Percentiles rank a stretch among this genome's conserved stretches.
phyloP scores from a whole-genome alignment of 2,888 invertebrate genomes.

The Drosophila mimetica region DNA sequence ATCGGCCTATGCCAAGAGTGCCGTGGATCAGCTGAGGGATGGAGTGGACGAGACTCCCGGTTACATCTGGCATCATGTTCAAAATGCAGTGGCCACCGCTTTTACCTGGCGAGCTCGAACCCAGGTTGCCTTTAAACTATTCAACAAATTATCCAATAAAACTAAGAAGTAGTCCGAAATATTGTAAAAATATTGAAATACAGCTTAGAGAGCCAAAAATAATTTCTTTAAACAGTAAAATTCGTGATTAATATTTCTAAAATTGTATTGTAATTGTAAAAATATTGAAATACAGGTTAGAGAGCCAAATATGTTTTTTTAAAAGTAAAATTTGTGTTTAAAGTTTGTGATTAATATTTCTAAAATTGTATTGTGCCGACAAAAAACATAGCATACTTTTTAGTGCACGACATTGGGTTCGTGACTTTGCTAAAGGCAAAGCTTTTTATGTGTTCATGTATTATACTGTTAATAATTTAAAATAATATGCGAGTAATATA shows the following conservation, averaged over 20 bases:
- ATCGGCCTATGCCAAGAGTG: constrained; percentile 88
- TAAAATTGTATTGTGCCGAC: no score
- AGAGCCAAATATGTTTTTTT: no score
- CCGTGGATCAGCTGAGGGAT: constrained; percentile 92
- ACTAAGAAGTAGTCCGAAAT: background rate
- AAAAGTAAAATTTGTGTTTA: no score
- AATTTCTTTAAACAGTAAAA: background rate
- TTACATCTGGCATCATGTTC: constrained; percentile 94
- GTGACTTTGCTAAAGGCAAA: no score
- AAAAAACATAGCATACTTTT: no score
- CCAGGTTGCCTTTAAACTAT: constrained; percentile 20
- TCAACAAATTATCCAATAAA: constrained; percentile 16
- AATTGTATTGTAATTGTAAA: no score
- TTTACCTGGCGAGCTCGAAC: constrained; percentile 55
- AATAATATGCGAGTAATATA: no score
- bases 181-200: constrained; percentile 1
- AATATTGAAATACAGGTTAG: no score
- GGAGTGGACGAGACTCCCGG: constrained; percentile 92
- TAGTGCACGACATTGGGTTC: no score
- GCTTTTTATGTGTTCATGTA: no score
- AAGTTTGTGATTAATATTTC: no score
- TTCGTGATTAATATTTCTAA: background rate
- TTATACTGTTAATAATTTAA: no score
- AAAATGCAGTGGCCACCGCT: constrained; percentile 84
- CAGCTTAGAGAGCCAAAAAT: background rate